Base-by-base conservation (phyloP, 2,113 vertebrate genomes). In the Oncorhynchus masou region DNA sequence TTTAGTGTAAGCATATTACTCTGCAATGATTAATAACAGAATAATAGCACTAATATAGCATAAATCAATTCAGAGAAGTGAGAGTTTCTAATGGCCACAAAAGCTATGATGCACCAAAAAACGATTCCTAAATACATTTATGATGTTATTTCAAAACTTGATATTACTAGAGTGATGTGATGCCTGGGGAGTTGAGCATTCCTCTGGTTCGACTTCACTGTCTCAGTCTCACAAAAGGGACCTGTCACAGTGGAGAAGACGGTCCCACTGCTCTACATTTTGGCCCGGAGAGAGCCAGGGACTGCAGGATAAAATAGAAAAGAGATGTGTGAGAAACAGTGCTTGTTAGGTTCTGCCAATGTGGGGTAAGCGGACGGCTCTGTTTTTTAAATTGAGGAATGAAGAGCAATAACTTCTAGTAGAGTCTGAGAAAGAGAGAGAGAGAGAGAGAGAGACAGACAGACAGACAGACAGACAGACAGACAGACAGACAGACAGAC, bases 141-240 rank as follows among this genome's bases (percentile, higher is more conserved):
- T 62, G 5, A 8, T 22, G 8, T 62, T 62, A 62, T 62, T n/a
- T n/a, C n/a, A 62, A 62, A 1, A 20, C 59, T 11, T 62, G n/a
- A 62, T 22, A 62, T 8, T 1, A 62, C 19, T 22, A 22, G 12
- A 22, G n/a, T 22, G 59, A 62, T 22, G n/a, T 22, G n/a, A 62
- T 9, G 19, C n/a, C 59, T 4, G 59, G 59, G 59, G n/a, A 24
- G 59, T n/a, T 24, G 62, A 86, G 76, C 86, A 85, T 89, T 90
- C 86, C 76, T 86, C 29, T 6, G 85, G 82, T 71, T 78, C 81
- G 85, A 87, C 79, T 88, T 81, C 73, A 74, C 27, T 22, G 77
- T 87, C 88, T 90, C 83, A 83, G 83, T 84, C 85, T 78, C 79
- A 80, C 81, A 82, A 84, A 89, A 81, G 83, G 80, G 79, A 87